These are phyloP conservation scores for Spheniscus mendiculus DNA, from an alignment of 2,113 vertebrate genomes.

Conservation along the genomic window DNA sequence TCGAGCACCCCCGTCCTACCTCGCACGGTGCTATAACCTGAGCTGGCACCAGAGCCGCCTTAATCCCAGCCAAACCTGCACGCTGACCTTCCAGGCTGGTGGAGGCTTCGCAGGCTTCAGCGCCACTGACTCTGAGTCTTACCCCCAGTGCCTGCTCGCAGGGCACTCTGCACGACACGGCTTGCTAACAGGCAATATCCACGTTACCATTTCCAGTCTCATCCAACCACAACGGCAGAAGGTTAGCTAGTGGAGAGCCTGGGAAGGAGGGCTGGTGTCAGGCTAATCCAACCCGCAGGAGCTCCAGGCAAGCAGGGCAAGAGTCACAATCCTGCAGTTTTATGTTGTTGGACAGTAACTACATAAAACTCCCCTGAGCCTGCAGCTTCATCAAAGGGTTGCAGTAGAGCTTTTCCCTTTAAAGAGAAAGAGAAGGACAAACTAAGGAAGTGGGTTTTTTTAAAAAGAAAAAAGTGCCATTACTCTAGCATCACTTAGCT, in stretches of 20 bases:
- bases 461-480: not conserved
- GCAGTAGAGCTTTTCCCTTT: not conserved
- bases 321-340: not conserved
- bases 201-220: not conserved
- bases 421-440: not conserved
- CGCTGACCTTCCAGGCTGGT: not conserved
- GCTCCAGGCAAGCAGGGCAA: not conserved
- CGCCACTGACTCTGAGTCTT: not conserved
- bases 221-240: accelerated
- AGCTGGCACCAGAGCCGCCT: not conserved
- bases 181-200: not conserved
- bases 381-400: not conserved
- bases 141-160: accelerated
- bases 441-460: not conserved
- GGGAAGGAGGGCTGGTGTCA: not conserved
- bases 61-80: not conserved
- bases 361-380: not conserved
- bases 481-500: not conserved
- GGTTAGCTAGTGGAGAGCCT: not conserved
- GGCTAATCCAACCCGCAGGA: accelerated
- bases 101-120: not conserved
- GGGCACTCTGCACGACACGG: accelerated
- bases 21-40: accelerated
- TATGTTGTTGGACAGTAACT: not conserved
- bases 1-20: accelerated